Evolutionary conservation across 1,140 invertebrate genomes (phyloP), one percentile per base, ranked within the genome.

Genomic region (Adoxophyes honmai): DNA sequence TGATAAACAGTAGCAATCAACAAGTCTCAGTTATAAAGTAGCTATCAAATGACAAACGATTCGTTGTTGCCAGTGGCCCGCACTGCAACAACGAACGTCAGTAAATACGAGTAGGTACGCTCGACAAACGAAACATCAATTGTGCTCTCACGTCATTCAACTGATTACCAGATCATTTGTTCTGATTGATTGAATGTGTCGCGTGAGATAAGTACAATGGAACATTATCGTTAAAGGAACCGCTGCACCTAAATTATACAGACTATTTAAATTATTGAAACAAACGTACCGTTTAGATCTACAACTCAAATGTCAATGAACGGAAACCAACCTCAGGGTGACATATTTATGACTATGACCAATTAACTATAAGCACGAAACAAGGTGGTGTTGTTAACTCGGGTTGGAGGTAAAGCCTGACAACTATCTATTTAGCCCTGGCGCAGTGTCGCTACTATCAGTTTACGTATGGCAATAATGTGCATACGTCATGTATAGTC

Each of bases 111-210:
- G 36, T 62, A 2, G 6, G 21, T 28, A 52, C 55, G 64, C 66
- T 75, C 72, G 63, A 76, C 75, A 79, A 74, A 62, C 67, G 65
- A 73, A 61, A 67, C 58, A 66, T 78, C 73, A 77, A 76, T 79
- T 81, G 76, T 62, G 69, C 63, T 65, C 59, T 68, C 75, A 74
- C 0, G 36, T 55, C 28, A 70, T 85, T 85, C 76, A 85, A 77
- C 78, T 81, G 73, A 80, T 85, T 78, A 79, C 72, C 61, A 54
- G 55, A 34, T 42, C 69, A 39, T 62, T 62, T 58, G 28, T 48
- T 38, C 14, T 21, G 68, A 75, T 81, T 76, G 73, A 48, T 48
- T n/a, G 42, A 33, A 48, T 28, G 21, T 28, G 21, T 48, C 42
- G 11, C 42, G 28, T 48, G 42, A 48, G 16, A 48, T 21, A n/a